A percentile compares a stretch with the other conserved stretches of the same genome.
phyloP scores from a whole-genome alignment of 2,888 invertebrate genomes.

The Eupithecia centaureata region DNA sequence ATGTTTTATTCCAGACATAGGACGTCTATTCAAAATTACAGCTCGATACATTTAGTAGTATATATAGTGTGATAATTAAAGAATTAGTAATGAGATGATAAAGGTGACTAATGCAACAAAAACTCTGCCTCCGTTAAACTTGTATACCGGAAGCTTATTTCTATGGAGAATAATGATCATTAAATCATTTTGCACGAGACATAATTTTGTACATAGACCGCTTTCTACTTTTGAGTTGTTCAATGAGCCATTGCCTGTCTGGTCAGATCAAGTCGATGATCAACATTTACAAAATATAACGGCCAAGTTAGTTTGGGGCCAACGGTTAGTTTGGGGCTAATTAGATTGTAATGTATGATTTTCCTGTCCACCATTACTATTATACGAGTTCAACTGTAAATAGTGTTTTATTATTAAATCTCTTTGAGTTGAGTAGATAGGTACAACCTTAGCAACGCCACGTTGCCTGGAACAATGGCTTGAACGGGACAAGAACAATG shows the following conservation, averaged over 20 bases:
- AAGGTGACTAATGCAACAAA: background rate
- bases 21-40: no score
- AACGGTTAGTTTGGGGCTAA: background rate
- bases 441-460: background rate
- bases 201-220: background rate
- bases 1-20: no score
- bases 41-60: no score
- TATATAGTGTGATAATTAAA: no score
- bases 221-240: background rate
- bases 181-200: background rate
- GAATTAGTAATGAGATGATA: background rate
- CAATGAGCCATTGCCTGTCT: background rate
- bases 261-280: background rate
- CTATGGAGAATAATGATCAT: background rate
- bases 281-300: background rate
- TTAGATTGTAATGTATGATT: no score
- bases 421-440: background rate
- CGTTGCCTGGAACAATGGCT: background rate
- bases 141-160: constrained; percentile 1
- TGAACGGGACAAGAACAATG: background rate
- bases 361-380: no score
- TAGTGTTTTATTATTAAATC: background rate
- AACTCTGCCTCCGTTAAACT: background rate
- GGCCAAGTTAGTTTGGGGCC: background rate
- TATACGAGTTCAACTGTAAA: no score